These are phyloP conservation scores for Cryptomyrus ogoouensis DNA, from an alignment of 2,113 vertebrate genomes.

Conservation along the genomic window DNA sequence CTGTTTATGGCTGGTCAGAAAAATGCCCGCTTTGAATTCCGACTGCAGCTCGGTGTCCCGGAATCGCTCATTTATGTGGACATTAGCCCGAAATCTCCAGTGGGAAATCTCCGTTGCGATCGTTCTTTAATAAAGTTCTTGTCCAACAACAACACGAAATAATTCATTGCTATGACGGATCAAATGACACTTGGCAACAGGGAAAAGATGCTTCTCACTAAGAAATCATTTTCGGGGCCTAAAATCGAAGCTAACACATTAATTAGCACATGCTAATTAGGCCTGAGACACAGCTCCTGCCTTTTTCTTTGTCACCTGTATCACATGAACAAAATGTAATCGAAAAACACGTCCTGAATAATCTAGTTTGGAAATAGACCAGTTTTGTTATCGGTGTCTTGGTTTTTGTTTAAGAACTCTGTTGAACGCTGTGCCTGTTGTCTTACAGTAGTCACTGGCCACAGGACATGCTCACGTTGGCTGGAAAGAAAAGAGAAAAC, in stretches of 20 bases:
- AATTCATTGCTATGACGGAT: slow-evolving; percentile 30
- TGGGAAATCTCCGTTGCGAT: not conserved
- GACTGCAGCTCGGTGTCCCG: not conserved
- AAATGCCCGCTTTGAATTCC: slow-evolving; percentile 8
- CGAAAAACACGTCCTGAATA: slow-evolving; percentile 32
- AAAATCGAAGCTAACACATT: slow-evolving; percentile 44
- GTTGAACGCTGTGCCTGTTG: slow-evolving; percentile 63
- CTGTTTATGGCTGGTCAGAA: not conserved
- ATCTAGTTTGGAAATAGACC: slow-evolving; percentile 46
- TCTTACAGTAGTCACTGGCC: slow-evolving; percentile 60
- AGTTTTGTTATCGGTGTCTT: slow-evolving; percentile 69
- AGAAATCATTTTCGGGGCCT: slow-evolving; percentile 50
- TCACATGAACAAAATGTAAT: slow-evolving; percentile 36
- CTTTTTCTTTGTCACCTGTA: slow-evolving; percentile 47
- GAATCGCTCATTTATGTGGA: not conserved
- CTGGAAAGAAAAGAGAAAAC: slow-evolving; percentile 20
- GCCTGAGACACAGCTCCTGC: slow-evolving; percentile 41
- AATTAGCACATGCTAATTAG: slow-evolving; percentile 32
- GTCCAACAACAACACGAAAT: not conserved
- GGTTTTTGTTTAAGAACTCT: slow-evolving; percentile 57
- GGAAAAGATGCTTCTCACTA: slow-evolving; percentile 49
- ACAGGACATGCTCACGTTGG: slow-evolving; percentile 28
- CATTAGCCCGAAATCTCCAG: not conserved
- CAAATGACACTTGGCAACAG: slow-evolving; percentile 54
- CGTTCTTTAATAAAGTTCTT: not conserved